phyloP scores from a whole-genome alignment of 2,113 vertebrate genomes.

The Cyprinodon tularosa region DNA sequence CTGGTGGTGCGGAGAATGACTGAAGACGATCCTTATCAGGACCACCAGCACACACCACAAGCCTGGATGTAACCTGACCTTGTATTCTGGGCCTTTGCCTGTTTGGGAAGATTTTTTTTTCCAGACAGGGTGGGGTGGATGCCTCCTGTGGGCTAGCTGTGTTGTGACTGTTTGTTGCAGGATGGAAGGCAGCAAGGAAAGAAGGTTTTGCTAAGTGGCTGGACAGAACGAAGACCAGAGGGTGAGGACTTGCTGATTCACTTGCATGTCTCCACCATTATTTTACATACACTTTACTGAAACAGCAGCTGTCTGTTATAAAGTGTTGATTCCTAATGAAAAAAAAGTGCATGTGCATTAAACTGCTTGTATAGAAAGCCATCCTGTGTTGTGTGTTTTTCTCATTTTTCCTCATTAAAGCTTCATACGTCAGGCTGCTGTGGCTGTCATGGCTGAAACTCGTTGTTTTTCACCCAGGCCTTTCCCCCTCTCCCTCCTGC shows the following conservation, averaged over 20 bases:
- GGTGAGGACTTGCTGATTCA: conserved; percentile 79
- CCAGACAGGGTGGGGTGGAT: conserved; percentile 71
- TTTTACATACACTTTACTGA: conserved; percentile 50
- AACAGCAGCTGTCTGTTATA: conserved; percentile 17
- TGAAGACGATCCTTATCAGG: conserved; percentile 57
- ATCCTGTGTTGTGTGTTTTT: conserved; percentile 47
- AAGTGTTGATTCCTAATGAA: conserved; percentile 25
- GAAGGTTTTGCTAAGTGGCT: conserved; percentile 70
- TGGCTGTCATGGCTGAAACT: conserved; percentile 60
- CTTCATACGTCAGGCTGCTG: conserved; percentile 53
- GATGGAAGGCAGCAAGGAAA: conserved; percentile 73
- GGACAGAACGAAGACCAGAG: conserved; percentile 69
- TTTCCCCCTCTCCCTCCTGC: conserved; percentile 59
- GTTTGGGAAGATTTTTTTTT: conserved; percentile 62
- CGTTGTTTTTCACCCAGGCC: conserved; percentile 64
- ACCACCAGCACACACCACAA: conserved; percentile 61
- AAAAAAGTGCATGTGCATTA: conserved; percentile 59
- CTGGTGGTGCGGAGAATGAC: conserved; percentile 62
- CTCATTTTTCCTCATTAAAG: conserved; percentile 45
- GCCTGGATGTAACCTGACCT: conserved; percentile 77
- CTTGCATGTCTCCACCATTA: conserved; percentile 77
- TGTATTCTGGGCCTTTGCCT: conserved; percentile 71
- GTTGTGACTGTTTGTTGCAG: conserved; percentile 72
- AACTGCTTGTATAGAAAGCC: conserved; percentile 37
- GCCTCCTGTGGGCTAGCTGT: conserved; percentile 67